These are phyloP conservation scores for Calameuta pallipes DNA, from an alignment of 2,888 invertebrate species.

Conservation along the genomic window DNA sequence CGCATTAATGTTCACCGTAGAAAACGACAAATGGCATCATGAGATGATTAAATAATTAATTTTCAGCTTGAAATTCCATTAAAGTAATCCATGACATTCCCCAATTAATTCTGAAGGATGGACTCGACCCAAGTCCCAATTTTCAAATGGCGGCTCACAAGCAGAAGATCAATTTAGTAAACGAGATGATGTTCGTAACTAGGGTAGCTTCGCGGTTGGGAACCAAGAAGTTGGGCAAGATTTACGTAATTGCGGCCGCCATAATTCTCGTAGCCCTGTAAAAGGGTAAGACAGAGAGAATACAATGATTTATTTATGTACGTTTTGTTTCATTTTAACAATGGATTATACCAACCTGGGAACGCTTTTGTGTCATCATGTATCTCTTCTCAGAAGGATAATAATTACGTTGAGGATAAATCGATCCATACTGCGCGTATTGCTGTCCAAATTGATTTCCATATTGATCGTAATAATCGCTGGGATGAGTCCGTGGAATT, in stretches of 20 bases:
- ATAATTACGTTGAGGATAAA: slow-evolving; percentile 48
- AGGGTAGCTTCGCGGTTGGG: slow-evolving; percentile 52
- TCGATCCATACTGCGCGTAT: slow-evolving; percentile 49
- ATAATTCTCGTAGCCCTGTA: slow-evolving; percentile 55
- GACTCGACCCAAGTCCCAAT: neutral
- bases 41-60: neutral
- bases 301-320: neutral
- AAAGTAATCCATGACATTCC: neutral
- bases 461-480: slow-evolving; percentile 52
- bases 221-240: slow-evolving; percentile 45
- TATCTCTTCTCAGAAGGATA: slow-evolving; percentile 59
- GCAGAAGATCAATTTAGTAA: slow-evolving; percentile 39
- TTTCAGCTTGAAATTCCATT: neutral
- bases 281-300: slow-evolving; percentile 11
- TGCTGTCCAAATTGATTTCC: slow-evolving; percentile 41
- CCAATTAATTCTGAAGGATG: neutral
- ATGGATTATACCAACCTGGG: slow-evolving; percentile 46
- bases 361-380: slow-evolving; percentile 57
- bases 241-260: slow-evolving; percentile 42
- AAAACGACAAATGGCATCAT: neutral
- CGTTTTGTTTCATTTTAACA: neutral
- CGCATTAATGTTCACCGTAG: neutral
- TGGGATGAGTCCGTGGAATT: slow-evolving; percentile 48
- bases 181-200: slow-evolving; percentile 52
- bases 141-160: neutral